phyloP scores from a whole-genome alignment of 35 echinoderm and acorn worm species.

The Holothuria glaberrima region DNA sequence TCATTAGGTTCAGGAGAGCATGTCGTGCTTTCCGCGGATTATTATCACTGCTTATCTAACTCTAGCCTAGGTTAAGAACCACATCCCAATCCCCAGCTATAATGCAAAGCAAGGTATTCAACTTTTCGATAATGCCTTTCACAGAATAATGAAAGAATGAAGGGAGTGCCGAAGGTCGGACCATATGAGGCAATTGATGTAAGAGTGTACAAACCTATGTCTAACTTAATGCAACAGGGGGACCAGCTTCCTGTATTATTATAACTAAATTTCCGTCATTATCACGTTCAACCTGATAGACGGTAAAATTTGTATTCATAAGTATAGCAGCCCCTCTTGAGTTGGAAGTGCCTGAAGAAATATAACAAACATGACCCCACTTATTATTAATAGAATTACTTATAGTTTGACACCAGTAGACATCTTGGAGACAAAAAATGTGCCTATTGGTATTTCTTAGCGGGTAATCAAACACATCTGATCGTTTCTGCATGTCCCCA shows the following conservation, averaged over 20 bases:
- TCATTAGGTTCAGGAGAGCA: slow-evolving; percentile 9
- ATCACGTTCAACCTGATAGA: no score
- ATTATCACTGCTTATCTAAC: not conserved
- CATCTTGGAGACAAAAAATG: no score
- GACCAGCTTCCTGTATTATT: no score
- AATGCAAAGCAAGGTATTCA: not conserved
- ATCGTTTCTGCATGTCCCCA: no score
- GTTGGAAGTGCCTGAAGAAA: no score
- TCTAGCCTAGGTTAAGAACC: not conserved
- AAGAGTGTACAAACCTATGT: not conserved
- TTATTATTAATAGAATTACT: no score
- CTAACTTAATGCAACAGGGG: not conserved
- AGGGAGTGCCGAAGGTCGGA: not conserved
- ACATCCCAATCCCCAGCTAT: slow-evolving; percentile 15
- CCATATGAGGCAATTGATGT: slow-evolving; percentile 17
- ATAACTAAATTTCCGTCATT: slow-evolving; percentile 30
- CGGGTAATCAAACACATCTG: no score
- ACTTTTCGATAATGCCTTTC: not conserved
- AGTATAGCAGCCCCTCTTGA: no score
- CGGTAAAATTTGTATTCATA: no score
- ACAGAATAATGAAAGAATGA: slow-evolving; percentile 9
- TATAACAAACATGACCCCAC: no score
- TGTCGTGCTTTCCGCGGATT: not conserved
- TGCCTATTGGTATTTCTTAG: no score
- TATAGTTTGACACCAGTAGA: no score